Base-by-base conservation (phyloP, 2,113 vertebrate species). In the Psilopsiagon aurifrons region DNA sequence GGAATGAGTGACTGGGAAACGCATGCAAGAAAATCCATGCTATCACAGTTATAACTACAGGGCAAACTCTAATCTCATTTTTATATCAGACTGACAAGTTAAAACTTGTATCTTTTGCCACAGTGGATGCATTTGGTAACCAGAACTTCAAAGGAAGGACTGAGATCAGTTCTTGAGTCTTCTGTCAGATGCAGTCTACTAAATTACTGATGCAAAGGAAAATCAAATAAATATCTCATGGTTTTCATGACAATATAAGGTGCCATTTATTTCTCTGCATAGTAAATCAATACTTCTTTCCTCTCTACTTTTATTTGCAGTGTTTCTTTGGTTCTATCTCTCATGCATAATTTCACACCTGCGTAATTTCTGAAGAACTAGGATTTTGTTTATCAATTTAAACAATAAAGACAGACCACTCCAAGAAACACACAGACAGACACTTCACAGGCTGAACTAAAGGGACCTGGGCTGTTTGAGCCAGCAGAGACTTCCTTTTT, bases 291-390 rank as follows among this genome's bases (percentile, higher is more conserved):
- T 73, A 2, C 14, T 83, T 67, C 33, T 74, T 44, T 27, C 17
- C 5, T 27, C 10, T 76, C 18, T 51, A 33, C 67, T 78, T 79
- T 69, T 75, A 66, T 92, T 91, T 92, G 25, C 17, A 13, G 77
- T 57, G 11, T 78, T 88, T 86, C 47, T 64, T 83, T 93, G 95
- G 35, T 87, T 95, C 86, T 28, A 16, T 47, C 88, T 18, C 44
- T 82, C 67, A 84, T 51, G 84, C 35, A 92, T 94, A 82, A 92
- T 90, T 94, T 86, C 82, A 95, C 43, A 95, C 77, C 69, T 76
- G 62, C 17, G 28, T 75, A 62, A 71, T 68, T 91, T 93, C 63
- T 83, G 59, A 93, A 73, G 71, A 94, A 73, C 62, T 62, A 86
- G 27, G 33, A 75, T 86, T 93, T 80, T 69, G 33, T 59, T 76